Conservation (phyloP, 2,888 invertebrate species). For the Herminia tarsipennalis region DNA sequence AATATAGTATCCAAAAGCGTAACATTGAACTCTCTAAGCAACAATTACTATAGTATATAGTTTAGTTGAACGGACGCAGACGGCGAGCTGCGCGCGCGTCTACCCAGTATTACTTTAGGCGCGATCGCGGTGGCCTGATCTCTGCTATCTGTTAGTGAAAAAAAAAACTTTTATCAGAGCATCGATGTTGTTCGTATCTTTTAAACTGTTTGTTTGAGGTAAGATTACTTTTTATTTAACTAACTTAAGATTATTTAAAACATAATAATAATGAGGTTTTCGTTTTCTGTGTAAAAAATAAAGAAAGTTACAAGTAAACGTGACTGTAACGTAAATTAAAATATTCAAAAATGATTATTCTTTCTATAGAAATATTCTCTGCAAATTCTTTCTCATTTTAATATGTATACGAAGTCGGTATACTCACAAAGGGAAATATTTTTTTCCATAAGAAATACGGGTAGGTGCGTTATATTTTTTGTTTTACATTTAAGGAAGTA, state of each 20-base stretch:
- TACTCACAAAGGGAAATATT: too few relatives aligned
- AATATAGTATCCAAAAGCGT: conserved; percentile 30
- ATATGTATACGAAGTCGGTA: too few relatives aligned
- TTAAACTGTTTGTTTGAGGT: conserved; percentile 48
- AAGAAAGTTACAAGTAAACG: too few relatives aligned
- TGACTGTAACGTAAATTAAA: too few relatives aligned
- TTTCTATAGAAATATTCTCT: too few relatives aligned
- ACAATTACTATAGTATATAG: conserved; percentile 30
- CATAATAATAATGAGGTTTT: neutral
- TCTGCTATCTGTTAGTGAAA: conserved; percentile 29
- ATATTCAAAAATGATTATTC: too few relatives aligned
- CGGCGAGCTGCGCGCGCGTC: conserved; percentile 33
- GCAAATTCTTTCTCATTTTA: too few relatives aligned
- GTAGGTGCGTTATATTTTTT: too few relatives aligned
- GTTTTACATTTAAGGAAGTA: too few relatives aligned
- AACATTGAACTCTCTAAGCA: conserved; percentile 44
- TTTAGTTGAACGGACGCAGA: conserved; percentile 23
- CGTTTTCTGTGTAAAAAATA: neutral
- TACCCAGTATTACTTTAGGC: conserved; percentile 46
- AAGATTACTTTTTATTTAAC: conserved; percentile 22
- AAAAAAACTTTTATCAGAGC: conserved; percentile 36
- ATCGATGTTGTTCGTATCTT: conserved; percentile 42
- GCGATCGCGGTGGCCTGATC: conserved; percentile 47
- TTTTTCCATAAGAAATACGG: too few relatives aligned
- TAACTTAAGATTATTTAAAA: neutral